Evolutionary conservation across 2,797 vertebrate species (phyloP), one percentile per base, ranked within the genome.

Genomic region (Malurus leucopterus): DNA sequence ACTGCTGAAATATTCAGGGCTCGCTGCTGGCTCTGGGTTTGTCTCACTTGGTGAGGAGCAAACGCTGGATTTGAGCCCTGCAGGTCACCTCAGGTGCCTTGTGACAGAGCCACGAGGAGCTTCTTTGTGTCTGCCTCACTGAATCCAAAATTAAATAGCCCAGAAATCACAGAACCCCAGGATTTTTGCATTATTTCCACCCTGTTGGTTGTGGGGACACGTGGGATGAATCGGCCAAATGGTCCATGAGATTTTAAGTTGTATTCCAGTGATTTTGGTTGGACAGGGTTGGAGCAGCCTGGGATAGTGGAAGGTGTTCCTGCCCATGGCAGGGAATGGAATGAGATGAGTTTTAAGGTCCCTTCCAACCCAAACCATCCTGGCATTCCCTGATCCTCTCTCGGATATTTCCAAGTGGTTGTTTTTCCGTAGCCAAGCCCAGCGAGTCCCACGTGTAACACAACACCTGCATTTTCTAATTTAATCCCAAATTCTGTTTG

Each of bases 51-150:
- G 23, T 5, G 2, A 51, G 59, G 71, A 78, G 13, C 1, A 15
- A 38, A 38, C 50, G 1, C 22, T 6, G 72, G 26, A 0, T 10
- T 0, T 15, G 3, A 34, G 64, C 43, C 38, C 63, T 7, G 46
- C 51, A 15, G 36, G 58, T 80, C 62, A 16, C 67, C 61, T 49
- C 41, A 11, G 54, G 8, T 8, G 74, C 71, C 40, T 26, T 2
- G 29, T 0, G 9, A 8, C 1, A 10, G 40, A 57, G 26, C 30
- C 24, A 5, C 0, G 1, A 13, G 3, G 70, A n/a, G 36, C 53
- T 38, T 47, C 40, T 32, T 54, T 24, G 3, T 0, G 0, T 41
- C 26, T 41, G 43, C 50, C n/a, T 53, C 63, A 20, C 0, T 5
- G 6, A 54, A 46, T 10, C 18, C 16, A 40, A 51, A 41, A 44